Evolutionary conservation across 2,888 invertebrate genomes (phyloP), one percentile per base, ranked within the genome.

Genomic region (Chrysolina oricalcia): DNA sequence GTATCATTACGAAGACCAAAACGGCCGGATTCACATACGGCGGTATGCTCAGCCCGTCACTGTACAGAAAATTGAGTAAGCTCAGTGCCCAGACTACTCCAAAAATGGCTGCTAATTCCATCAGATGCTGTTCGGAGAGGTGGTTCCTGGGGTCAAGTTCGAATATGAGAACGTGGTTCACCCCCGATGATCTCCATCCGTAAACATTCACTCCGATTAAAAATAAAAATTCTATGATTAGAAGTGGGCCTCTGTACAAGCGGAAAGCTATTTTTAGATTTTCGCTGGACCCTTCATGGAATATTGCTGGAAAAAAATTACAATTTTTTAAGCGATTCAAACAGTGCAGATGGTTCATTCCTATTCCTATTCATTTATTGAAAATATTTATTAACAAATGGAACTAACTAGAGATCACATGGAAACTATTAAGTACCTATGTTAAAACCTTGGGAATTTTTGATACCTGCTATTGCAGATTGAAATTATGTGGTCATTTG

Each of bases 101-200:
- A 83, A 95, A 93, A 75, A 94, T 93, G 0, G 94, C 92, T 0
- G 95, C 93, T 82, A 94, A 90, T 89, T 95, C 95, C 91, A 95
- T 93, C 13, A 92, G 89, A 84, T 95, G 93, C 86, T 95, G 94
- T 85, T 95, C 95, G 0, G 92, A 92, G 6, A 93, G 88, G 88
- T 95, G 94, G 86, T 94, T 93, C 64, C 95, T 89, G 0, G 95
- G 95, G 89, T 96, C 95, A 76, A 96, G 88, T 87, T 95, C 95
- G 85, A 96, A 96, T 77, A 96, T 96, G 2, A 96, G 90, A 17
- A 96, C 95, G 87, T 96, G 95, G 86, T 95, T 96, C 2, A 96
- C 95, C 15, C 95, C 95, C 0, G 94, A 94, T 11, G 94, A 93
- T 74, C 95, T 88, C 95, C 95, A 95, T 35, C 95, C 95, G 84